Percentiles rank a stretch among this genome's conserved stretches.
phyloP scores from a whole-genome alignment of 2,797 vertebrate genomes.

The Hydrocynus forskahlii region DNA sequence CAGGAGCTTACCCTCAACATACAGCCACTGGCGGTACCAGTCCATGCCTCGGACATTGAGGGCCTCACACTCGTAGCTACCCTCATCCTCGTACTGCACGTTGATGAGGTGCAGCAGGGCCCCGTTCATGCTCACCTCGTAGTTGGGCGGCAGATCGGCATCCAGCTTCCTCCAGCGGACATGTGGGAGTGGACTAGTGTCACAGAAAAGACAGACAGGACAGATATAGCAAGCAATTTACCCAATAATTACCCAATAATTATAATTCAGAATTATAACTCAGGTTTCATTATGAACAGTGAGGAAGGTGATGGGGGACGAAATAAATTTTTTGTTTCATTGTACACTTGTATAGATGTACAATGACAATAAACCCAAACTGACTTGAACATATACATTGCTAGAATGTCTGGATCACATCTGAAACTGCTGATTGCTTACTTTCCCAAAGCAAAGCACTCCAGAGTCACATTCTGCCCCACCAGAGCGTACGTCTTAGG shows the following conservation, averaged over 20 bases:
- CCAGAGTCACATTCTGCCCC: slow-evolving; percentile 92
- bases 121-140: slow-evolving; percentile 91
- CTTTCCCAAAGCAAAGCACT: slow-evolving; percentile 99
- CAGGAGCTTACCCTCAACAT: slow-evolving; percentile 86
- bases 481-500: slow-evolving; percentile 88
- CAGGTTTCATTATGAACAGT: no score
- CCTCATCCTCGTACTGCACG: slow-evolving; percentile 95
- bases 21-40: slow-evolving; percentile 90
- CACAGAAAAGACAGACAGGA: neutral
- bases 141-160: slow-evolving; percentile 87
- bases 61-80: slow-evolving; percentile 93
- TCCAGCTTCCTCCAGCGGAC: slow-evolving; percentile 94
- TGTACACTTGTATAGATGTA: no score
- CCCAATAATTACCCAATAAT: no score
- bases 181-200: slow-evolving; percentile 89
- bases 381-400: neutral
- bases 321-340: no score
- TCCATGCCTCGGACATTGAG: slow-evolving; percentile 96
- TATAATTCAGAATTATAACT: no score
- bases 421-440: slow-evolving; percentile 72
- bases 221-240: no score
- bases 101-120: slow-evolving; percentile 93
- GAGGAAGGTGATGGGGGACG: no score
- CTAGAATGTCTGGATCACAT: neutral
- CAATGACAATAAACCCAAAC: no score